A percentile compares a stretch with the other conserved stretches of the same genome.
phyloP scores from a whole-genome alignment of 2,888 invertebrate genomes.

The Vesta saturnalis region DNA sequence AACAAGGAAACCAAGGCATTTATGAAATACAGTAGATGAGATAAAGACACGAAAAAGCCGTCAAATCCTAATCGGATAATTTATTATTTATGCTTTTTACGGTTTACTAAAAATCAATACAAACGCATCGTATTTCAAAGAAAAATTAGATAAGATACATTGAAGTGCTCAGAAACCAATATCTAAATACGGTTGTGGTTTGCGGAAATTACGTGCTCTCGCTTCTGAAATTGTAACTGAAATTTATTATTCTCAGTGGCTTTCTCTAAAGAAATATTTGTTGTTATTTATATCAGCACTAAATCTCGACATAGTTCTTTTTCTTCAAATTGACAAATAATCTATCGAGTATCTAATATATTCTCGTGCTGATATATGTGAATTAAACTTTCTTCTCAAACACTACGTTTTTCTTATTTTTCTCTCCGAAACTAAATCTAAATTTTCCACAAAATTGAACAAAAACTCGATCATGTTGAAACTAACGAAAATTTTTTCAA shows the following conservation, averaged over 20 bases:
- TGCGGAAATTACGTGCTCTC: slow-evolving; percentile 5
- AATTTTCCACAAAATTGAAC: slow-evolving; percentile 4
- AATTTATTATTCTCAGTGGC: slow-evolving; percentile 8
- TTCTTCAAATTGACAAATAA: neutral
- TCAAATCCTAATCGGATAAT: neutral
- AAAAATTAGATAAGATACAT: neutral
- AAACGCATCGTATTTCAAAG: neutral
- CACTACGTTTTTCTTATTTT: no score
- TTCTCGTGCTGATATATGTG: no score
- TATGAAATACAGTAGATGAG: neutral
- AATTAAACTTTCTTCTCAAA: no score
- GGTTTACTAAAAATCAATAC: neutral
- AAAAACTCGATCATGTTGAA: neutral
- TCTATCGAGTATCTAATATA: neutral
- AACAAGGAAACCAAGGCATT: neutral
- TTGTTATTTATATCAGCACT: slow-evolving; percentile 3
- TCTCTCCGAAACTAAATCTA: neutral
- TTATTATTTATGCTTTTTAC: slow-evolving; percentile 1
- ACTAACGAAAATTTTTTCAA: neutral
- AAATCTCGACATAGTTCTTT: neutral
- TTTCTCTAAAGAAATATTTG: neutral
- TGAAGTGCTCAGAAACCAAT: slow-evolving; percentile 4
- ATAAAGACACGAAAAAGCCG: neutral
- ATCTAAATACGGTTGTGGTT: slow-evolving; percentile 5
- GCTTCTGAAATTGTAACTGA: slow-evolving; percentile 11